phyloP scores from a whole-genome alignment of 2,113 vertebrate species.

The Tiliqua scincoides region DNA sequence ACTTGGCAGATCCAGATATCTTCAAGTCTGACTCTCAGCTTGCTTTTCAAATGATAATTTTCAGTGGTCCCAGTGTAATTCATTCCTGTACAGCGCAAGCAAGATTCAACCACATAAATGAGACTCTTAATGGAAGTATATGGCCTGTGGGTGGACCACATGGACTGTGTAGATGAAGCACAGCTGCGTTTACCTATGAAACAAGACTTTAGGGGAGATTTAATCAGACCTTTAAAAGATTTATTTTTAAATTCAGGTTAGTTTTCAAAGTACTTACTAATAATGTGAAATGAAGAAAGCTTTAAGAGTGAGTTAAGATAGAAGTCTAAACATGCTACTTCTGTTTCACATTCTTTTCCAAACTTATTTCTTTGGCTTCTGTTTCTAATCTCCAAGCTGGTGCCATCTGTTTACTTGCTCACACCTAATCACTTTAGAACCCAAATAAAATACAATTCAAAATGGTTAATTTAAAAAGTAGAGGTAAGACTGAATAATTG shows the following conservation, averaged over 20 bases:
- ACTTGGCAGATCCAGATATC: background rate
- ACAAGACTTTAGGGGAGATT: slow-evolving; percentile 27
- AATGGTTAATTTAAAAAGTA: background rate
- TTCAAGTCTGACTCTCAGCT: slow-evolving; percentile 43
- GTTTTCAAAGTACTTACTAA: slow-evolving; percentile 47
- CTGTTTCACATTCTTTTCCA: slow-evolving; percentile 21
- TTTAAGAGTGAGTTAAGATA: slow-evolving; percentile 52
- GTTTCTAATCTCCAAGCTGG: slow-evolving; percentile 23
- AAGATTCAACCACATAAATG: background rate
- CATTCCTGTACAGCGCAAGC: slow-evolving; percentile 33
- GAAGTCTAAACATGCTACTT: slow-evolving; percentile 26
- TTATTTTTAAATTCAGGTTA: background rate
- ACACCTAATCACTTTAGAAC: slow-evolving; percentile 36
- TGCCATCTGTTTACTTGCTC: slow-evolving; percentile 39
- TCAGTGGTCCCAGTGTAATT: slow-evolving; percentile 47
- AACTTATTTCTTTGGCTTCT: slow-evolving; percentile 43
- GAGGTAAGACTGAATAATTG: background rate
- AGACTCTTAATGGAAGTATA: background rate
- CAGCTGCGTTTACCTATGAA: slow-evolving; percentile 32
- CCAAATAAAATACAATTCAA: background rate
- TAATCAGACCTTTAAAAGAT: slow-evolving; percentile 9
- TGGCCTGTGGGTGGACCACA: slow-evolving; percentile 11
- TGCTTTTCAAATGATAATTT: slow-evolving; percentile 51
- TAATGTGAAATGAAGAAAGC: slow-evolving; percentile 44
- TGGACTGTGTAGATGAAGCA: slow-evolving; percentile 11